Evolutionary conservation across 2,797 vertebrate species (phyloP), one percentile per base, ranked within the genome.

Genomic region (Gallirallus australis): DNA sequence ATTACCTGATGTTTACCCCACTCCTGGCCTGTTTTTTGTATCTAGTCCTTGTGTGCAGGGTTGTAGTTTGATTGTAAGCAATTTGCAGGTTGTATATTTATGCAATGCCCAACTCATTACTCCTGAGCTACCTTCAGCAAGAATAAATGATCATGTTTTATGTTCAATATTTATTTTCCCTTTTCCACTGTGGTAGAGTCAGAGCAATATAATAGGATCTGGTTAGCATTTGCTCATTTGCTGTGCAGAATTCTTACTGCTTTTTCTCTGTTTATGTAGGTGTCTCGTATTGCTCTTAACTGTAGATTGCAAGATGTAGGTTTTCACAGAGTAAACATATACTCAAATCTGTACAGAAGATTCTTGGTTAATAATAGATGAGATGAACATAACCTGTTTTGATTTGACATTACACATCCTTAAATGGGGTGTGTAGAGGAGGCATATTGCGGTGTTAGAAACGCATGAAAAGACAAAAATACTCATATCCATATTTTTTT

Each of bases 281-380:
- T 92, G 75, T 92, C 60, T 81, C 52, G 47, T 82, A 70, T 60
- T 88, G 84, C 90, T 80, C 48, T 88, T 78, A 89, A 72, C 81
- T 53, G 33, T 73, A 54, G 75, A 63, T 83, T 65, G 48, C n/a
- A n/a, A 19, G 76, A 61, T 28, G 73, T 87, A 84, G 66, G 86
- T 82, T 94, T 95, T 90, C 84, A 63, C 50, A 88, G 82, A 66
- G 79, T 91, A 94, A 93, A 93, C 80, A 90, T 45, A 30, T 10
- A 81, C 60, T 91, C 45, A 82, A 59, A 80, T 77, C 65, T 69
- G n/a, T 86, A 64, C 57, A 89, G 78, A 92, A 89, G 30, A 86
- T 76, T 73, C 57, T 61, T 79, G 17, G 71, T 93, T 97, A 91
- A 86, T 92, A 93, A 91, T 82, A 89, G 81, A 85, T 65, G 47